Percentiles rank a stretch among this genome's conserved stretches.
Conservation (phyloP, 2,888 invertebrate species). For the Cantharis rustica region DNA sequence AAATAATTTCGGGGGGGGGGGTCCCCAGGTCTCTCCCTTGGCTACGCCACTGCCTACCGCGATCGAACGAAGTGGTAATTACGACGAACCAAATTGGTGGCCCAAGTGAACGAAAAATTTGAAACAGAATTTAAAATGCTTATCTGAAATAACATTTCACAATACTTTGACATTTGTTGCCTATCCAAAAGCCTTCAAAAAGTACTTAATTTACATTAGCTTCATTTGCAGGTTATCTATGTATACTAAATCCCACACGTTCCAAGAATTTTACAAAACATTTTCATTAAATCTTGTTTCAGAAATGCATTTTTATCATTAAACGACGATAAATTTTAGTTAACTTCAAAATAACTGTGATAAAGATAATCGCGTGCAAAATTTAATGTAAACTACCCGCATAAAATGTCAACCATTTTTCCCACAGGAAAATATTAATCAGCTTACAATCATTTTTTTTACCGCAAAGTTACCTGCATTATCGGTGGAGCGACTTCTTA, state of each 20-base stretch:
- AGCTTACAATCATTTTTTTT: not conserved
- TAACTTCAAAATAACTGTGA: not conserved
- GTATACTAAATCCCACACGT: not conserved
- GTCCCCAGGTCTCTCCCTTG: too few species aligned
- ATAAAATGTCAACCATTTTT: not conserved
- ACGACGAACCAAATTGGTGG: not conserved
- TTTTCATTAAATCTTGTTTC: not conserved
- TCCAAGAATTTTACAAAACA: not conserved
- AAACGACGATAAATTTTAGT: not conserved
- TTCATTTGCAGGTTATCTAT: not conserved
- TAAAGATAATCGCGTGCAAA: not conserved
- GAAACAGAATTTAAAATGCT: not conserved
- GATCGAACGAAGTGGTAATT: too few species aligned
- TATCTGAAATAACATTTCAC: not conserved
- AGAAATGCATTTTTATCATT: not conserved
- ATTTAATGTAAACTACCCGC: not conserved
- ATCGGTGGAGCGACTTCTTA: too few species aligned
- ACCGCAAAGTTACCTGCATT: not conserved
- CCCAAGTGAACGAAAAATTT: too few species aligned
- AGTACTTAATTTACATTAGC: not conserved
- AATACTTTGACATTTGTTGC: not conserved
- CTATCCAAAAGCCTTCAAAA: not conserved
- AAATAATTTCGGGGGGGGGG: too few species aligned
- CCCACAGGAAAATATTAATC: not conserved
- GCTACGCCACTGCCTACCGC: too few species aligned